Percentiles rank a stretch among this genome's conserved stretches.
These are phyloP conservation scores for Venturia canescens DNA, from an alignment of 1,140 invertebrate genomes.

Conservation along the genomic window DNA sequence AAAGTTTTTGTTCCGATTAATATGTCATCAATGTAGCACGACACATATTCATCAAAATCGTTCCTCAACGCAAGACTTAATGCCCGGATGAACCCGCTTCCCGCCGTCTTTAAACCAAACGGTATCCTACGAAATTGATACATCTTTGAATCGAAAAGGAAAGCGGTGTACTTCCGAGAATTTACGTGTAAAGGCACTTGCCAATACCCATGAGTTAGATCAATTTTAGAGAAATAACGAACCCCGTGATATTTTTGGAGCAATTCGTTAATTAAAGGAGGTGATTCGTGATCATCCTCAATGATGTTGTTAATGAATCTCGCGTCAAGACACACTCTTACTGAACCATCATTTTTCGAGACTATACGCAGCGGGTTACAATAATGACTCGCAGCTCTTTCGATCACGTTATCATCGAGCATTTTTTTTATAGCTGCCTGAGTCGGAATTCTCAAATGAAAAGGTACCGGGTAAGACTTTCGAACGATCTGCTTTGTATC, in stretches of 20 bases:
- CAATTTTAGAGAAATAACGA: neutral
- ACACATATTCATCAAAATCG: neutral
- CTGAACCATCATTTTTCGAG: conserved; percentile 1
- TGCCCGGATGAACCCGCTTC: conserved; percentile 18
- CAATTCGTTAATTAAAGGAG: neutral
- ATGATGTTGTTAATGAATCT: conserved; percentile 34
- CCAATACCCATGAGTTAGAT: conserved; percentile 20
- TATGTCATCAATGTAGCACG: conserved; percentile 17
- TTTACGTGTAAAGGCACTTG: neutral
- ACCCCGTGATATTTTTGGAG: conserved; percentile 27
- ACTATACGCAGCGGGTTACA: conserved; percentile 44
- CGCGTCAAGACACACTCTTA: conserved; percentile 30
- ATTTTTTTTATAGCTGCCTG: conserved; percentile 14
- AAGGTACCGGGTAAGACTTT: neutral
- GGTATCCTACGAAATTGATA: neutral
- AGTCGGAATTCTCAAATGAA: neutral
- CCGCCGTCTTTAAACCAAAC: neutral
- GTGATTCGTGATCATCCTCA: conserved; percentile 32
- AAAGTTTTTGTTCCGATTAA: neutral
- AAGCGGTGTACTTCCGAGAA: conserved; percentile 29
- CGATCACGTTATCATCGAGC: conserved; percentile 27
- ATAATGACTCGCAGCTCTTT: conserved; percentile 21
- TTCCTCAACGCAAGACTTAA: neutral
- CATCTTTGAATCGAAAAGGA: neutral
- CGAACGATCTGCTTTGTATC: neutral